Conservation (phyloP, 2,888 invertebrate species). For the Ommatoiulus sabulosus region DNA sequence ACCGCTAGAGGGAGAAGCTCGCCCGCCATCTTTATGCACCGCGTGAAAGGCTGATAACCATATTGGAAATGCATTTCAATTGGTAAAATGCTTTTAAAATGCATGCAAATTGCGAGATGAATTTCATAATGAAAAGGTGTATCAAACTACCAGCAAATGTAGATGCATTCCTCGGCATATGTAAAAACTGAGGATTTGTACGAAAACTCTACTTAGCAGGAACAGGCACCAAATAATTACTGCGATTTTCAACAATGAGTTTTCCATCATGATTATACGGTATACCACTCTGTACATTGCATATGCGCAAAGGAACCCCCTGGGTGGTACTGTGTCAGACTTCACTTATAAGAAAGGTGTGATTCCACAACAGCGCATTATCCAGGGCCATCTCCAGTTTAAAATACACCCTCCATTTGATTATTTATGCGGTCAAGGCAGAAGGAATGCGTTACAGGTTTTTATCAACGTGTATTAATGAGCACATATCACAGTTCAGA, state of each 20-base stretch:
- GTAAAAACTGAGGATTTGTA: too few species aligned
- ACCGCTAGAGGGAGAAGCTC: background rate
- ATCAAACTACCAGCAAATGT: too few species aligned
- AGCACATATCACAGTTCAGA: background rate
- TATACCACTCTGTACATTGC: background rate
- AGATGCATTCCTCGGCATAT: too few species aligned
- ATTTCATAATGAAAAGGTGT: too few species aligned
- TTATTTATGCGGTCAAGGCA: slow-evolving; percentile 30
- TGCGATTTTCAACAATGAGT: too few species aligned
- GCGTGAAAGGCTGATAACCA: too few species aligned
- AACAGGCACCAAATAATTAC: too few species aligned
- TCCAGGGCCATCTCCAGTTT: background rate
- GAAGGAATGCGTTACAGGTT: background rate
- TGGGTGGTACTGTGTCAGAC: background rate
- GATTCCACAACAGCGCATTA: background rate
- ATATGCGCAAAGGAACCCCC: background rate
- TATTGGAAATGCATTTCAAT: too few species aligned
- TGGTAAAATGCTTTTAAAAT: too few species aligned
- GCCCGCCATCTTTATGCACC: background rate
- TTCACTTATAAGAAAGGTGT: background rate
- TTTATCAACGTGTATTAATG: background rate
- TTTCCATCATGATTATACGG: too few species aligned
- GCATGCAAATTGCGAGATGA: too few species aligned
- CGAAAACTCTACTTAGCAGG: too few species aligned
- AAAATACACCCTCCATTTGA: slow-evolving; percentile 8